Evolutionary conservation across 2,113 vertebrate species (phyloP), one percentile per base, ranked within the genome.

Genomic region (Paradisaea rubra): DNA sequence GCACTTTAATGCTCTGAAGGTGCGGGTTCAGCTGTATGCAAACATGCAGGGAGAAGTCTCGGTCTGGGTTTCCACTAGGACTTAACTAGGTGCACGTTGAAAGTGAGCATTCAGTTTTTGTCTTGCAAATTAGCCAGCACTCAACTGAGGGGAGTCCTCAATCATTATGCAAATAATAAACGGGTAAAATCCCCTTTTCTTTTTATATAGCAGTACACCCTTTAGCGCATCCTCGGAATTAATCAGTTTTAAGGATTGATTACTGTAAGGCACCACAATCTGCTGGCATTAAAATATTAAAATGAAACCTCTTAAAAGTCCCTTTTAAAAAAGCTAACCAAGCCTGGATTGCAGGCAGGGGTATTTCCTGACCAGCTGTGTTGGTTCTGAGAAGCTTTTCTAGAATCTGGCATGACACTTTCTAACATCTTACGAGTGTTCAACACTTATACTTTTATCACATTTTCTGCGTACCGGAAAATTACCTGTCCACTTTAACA

Each of bases 71-170:
- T 88, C 82, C 88, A 84, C 61, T 6, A 68, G 76, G 64, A 65
- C 86, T 86, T 71, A 72, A 88, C 93, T 86, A 88, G 86, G 76
- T 93, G 86, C 72, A 21, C 8, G 15, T 86, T 78, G 90, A 92
- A 96, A 96, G 72, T 92, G 47, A 97, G 77, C 69, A 56, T 88
- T 88, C 88, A 5, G 47, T 88, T 93, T 95, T 95, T 96, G 94
- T 94, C 86, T 96, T 96, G 93, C 94, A 96, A 97, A 97, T 95
- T n/a, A 95, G 80, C 76, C 68, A 64, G 82, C 64, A 82, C 68
- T 94, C 91, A 60, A 2, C 64, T 30, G 76, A 94, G 93, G 88
- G 93, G 88, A 96, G 18, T 91, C 94, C 95, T 97, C 94, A 93
- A 91, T 93, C 92, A 93, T 84, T 90, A 95, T 93, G 90, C 90